Evolutionary conservation across 2,113 vertebrate species (phyloP), one percentile per base, ranked within the genome.

Genomic region (Calidris pygmaea): DNA sequence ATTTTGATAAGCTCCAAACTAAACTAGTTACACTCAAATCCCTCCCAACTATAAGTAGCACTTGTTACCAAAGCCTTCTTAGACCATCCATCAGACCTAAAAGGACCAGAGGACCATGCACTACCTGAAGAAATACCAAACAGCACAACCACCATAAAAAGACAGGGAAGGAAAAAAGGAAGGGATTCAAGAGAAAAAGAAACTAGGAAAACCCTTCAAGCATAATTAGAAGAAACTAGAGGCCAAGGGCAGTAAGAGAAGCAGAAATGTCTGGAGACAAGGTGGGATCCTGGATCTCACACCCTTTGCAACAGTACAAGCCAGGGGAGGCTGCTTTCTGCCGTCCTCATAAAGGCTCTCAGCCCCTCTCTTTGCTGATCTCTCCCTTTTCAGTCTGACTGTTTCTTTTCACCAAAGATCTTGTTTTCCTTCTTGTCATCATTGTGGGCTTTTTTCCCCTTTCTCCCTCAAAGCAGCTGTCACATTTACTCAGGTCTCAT

Each of bases 401-500:
- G 10, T 22, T 94, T 60, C 35, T 89, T 93, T 74, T 84, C 41
- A 32, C 27, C 59, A 68, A 48, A 89, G 34, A 78, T 30, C 30
- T 74, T 72, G 12, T 80, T 95, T 85, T 82, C 13, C 37, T 75
- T 56, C 68, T 67, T 90, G 85, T 72, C 47, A 78, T 81, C 81
- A 45, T 16, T 82, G 45, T 19, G 26, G 53, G 35, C n/a, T 94
- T 92, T 93, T 53, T 23, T 12, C 30, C 41, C 47, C 45, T 78
- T 88, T 89, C 32, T 96, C 27, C 71, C 83, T 92, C 72, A 85
- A 66, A 95, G 83, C 87, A 92, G 89, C 93, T 96, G 93, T 94
- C 96, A 93, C 86, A 71, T 92, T 91, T 92, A 86, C 87, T 96
- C 91, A 83, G 85, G 39, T 89, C 94, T 92, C 88, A 82, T 9